phyloP scores from a whole-genome alignment of 2,113 vertebrate species.

The Callithrix jacchus region DNA sequence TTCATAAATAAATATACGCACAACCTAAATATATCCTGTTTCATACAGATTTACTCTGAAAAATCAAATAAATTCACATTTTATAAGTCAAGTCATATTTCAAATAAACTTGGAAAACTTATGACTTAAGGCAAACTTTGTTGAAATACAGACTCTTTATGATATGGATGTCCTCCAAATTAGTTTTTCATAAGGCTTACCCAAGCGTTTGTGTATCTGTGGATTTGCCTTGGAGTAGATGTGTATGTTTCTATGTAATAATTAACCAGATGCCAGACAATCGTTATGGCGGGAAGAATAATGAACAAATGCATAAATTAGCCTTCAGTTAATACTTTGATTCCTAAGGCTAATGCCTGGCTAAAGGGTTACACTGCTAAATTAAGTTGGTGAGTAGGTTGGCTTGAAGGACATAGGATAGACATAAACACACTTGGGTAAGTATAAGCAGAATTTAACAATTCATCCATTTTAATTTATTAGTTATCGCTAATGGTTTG shows the following conservation, averaged over 20 bases:
- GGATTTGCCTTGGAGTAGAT: background rate
- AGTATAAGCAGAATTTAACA: background rate
- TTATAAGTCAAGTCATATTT: slow-evolving; percentile 25
- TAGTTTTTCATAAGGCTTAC: slow-evolving; percentile 19
- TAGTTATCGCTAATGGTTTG: background rate
- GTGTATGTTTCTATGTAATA: background rate
- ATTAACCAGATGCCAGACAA: slow-evolving; percentile 23
- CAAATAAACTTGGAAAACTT: slow-evolving; percentile 13
- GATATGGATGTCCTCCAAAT: background rate
- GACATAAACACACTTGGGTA: background rate
- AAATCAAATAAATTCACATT: slow-evolving; percentile 33
- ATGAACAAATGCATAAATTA: slow-evolving; percentile 26
- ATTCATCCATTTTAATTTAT: background rate
- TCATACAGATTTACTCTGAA: slow-evolving; percentile 24
- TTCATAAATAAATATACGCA: background rate
- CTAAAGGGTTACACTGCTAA: background rate
- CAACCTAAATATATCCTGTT: background rate
- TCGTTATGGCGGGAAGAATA: slow-evolving; percentile 22
- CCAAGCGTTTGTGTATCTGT: background rate
- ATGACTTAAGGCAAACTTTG: slow-evolving; percentile 10
- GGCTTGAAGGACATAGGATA: background rate
- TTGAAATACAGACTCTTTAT: slow-evolving; percentile 45
- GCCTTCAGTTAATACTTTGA: background rate
- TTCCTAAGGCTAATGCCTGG: background rate
- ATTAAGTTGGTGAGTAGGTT: slow-evolving; percentile 21